A percentile compares a stretch with the other conserved stretches of the same genome.
Conservation (phyloP, 2,113 vertebrate genomes). For the Notechis scutatus region DNA sequence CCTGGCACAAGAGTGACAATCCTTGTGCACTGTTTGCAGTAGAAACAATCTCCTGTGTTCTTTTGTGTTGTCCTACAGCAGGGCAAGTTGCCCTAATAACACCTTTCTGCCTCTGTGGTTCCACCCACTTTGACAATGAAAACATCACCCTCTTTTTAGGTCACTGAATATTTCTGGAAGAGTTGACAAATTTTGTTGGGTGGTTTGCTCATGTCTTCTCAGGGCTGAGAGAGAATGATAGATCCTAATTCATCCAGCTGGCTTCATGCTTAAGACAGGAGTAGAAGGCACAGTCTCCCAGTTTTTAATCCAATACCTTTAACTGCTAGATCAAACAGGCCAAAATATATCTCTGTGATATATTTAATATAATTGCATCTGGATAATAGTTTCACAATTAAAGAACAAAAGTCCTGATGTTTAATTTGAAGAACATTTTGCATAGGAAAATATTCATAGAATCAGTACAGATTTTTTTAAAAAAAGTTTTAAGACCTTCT, state of each 20-base stretch:
- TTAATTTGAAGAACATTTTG: background rate
- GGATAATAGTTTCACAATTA: background rate
- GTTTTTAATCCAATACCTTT: background rate
- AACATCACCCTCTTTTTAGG: background rate
- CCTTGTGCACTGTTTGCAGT: background rate
- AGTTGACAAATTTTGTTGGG: background rate
- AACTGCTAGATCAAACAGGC: background rate
- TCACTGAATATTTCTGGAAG: background rate
- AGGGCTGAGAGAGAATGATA: background rate
- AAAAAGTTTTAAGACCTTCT: background rate
- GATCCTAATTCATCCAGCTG: background rate
- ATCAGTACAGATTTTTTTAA: background rate
- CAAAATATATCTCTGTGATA: too few species aligned
- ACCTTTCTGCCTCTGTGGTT: background rate
- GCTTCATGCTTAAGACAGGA: background rate
- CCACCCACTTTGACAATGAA: background rate
- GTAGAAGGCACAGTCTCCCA: background rate
- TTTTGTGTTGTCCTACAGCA: background rate
- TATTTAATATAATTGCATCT: background rate
- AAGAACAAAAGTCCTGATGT: background rate
- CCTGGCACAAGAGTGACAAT: background rate
- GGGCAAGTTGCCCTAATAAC: background rate
- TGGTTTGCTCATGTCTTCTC: background rate
- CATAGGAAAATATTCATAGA: background rate
- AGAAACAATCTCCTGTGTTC: background rate